Evolutionary conservation across 2,888 invertebrate species (phyloP), one percentile per base, ranked within the genome.

Genomic region (Dasypogon diadema): DNA sequence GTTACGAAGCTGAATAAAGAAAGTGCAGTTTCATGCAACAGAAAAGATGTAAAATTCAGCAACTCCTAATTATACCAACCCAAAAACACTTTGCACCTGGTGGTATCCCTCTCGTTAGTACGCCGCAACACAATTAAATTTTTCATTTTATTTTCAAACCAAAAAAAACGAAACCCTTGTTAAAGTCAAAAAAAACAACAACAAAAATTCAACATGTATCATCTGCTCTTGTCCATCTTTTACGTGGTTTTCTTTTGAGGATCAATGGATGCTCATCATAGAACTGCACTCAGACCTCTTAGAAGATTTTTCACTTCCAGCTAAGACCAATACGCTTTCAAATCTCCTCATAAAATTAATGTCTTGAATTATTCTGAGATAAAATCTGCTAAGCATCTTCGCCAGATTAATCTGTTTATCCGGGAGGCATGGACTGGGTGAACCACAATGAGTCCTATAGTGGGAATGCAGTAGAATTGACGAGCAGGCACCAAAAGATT

Each of bases 311-410:
- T 21, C 18, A 5, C 4, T 21, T 8, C 21, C 6, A 1, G 18
- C 16, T 16, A 18, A 8, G 18, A 5, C n/a, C 6, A 21, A n/a
- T 1, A 30, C 2, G 63, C 16, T 42, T 42, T 42, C 22, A 42
- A 34, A 18, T 42, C 63, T 42, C 22, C 6, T 12, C 63, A 14
- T 63, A 22, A 63, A 63, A 63, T 63, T 42, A 42, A 63, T 63
- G 63, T 63, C 42, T 63, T 63, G 42, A 63, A 63, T 63, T 63
- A 63, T 42, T 10, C 63, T 14, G 8, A 63, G 63, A 63, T 63
- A 42, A 63, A 42, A 63, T 37, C 63, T 21, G 63, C 4, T 16
- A 18, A 30, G n/a, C 21, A 26, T 26, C 34, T 30, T 14, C 34
- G 14, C 30, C 30, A 26, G 63, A 63, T 63, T 63, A 42, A 63